Evolutionary conservation across 2,113 vertebrate genomes (phyloP).

Genomic region (Hypanus sabinus): DNA sequence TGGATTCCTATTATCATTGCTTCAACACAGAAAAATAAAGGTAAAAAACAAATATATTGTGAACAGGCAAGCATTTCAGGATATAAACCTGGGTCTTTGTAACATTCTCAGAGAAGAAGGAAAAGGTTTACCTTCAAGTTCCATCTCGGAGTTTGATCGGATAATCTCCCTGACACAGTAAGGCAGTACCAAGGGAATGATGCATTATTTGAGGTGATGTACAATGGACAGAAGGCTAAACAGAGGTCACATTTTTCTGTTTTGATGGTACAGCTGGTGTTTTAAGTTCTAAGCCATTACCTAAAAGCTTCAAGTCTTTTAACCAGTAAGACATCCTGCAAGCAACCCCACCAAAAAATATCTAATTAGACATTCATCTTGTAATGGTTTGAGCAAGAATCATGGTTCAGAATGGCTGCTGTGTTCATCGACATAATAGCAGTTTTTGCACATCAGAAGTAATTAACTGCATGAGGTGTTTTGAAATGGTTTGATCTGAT

Average conservation of each 20-base stretch:
- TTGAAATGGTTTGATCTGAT: constrained; percentile 27
- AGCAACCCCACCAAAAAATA: neutral
- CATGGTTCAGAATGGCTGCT: neutral
- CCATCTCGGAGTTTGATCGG: neutral
- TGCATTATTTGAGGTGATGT: neutral
- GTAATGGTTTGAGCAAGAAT: neutral
- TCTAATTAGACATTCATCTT: neutral
- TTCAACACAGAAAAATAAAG: neutral
- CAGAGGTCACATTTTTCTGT: neutral
- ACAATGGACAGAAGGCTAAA: neutral
- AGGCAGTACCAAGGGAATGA: neutral
- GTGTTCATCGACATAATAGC: constrained; percentile 17
- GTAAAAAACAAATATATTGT: neutral
- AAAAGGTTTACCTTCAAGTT: neutral
- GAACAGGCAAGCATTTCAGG: neutral
- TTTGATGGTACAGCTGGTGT: neutral
- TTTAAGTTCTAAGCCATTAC: neutral
- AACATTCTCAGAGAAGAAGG: neutral
- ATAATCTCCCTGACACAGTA: constrained; percentile 10
- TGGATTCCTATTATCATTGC: neutral
- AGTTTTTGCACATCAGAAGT: neutral
- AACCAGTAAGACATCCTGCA: neutral
- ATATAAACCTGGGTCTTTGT: neutral
- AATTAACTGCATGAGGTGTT: neutral
- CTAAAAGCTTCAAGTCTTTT: neutral